Percentiles rank a stretch among this genome's conserved stretches.
phyloP scores from a whole-genome alignment of 2,113 vertebrate genomes.

The Grus americana region DNA sequence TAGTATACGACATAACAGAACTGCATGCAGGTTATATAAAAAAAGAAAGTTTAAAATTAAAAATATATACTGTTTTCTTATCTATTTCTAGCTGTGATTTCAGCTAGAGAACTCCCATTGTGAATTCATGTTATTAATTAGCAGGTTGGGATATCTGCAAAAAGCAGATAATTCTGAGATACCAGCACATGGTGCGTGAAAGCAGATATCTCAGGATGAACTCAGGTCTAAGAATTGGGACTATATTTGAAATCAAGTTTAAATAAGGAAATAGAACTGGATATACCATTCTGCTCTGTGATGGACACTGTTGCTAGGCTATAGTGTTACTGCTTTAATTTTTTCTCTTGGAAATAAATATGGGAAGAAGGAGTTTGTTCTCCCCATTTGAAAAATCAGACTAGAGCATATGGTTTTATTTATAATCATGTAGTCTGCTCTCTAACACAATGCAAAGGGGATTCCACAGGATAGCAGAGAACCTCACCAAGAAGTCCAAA shows the following conservation, averaged over 20 bases:
- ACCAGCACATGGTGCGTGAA: neutral
- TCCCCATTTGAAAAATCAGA: neutral
- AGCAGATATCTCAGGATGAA: neutral
- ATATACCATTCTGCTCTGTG: neutral
- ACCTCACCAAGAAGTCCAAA: neutral
- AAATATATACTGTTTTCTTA: conserved; percentile 1
- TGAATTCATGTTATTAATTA: conserved; percentile 53
- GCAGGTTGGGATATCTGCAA: conserved; percentile 34
- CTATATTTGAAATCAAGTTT: neutral
- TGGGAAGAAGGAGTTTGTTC: neutral
- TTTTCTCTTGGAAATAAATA: neutral
- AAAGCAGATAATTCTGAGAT: conserved; percentile 60
- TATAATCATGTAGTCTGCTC: neutral
- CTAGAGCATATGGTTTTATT: neutral
- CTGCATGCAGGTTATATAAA: neutral
- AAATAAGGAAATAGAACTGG: neutral
- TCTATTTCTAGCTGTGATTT: neutral
- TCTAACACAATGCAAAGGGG: neutral
- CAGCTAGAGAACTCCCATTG: neutral
- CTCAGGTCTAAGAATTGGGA: neutral
- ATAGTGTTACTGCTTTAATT: neutral
- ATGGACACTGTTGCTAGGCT: neutral
- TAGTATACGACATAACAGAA: neutral
- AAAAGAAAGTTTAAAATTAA: neutral
- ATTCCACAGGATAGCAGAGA: neutral